A percentile compares a stretch with the other conserved stretches of the same genome.
These are phyloP conservation scores for Sus scrofa DNA, from an alignment of 2,113 vertebrate species.

Conservation along the genomic window DNA sequence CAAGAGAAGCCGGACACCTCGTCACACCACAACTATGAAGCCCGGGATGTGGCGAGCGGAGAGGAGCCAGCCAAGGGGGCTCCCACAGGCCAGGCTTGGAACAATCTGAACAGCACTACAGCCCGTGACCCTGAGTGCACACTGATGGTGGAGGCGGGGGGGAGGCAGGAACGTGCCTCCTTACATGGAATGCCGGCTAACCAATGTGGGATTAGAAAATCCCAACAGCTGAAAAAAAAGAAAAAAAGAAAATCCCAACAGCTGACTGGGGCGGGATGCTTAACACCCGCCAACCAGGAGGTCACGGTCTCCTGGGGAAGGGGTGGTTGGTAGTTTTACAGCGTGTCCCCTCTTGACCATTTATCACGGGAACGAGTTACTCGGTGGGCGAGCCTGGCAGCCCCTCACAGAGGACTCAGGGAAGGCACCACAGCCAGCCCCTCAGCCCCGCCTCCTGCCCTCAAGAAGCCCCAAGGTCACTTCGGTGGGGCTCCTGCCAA, in stretches of 20 bases:
- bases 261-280: no score
- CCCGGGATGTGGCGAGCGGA: neutral
- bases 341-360: neutral
- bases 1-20: neutral
- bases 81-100: neutral
- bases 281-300: no score
- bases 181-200: neutral
- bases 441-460: neutral
- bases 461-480: neutral
- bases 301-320: neutral
- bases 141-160: accelerated
- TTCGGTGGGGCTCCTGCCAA: no score
- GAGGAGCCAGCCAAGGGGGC: neutral
- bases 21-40: no score
- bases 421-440: neutral
- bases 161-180: neutral
- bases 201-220: no score
- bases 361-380: neutral
- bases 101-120: neutral
- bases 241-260: no score
- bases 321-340: neutral
- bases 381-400: no score
- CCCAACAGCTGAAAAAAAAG: no score
- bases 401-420: neutral
- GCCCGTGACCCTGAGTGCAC: neutral